Base-by-base conservation (phyloP, 1,140 invertebrate species). In the Laupala kohalensis region DNA sequence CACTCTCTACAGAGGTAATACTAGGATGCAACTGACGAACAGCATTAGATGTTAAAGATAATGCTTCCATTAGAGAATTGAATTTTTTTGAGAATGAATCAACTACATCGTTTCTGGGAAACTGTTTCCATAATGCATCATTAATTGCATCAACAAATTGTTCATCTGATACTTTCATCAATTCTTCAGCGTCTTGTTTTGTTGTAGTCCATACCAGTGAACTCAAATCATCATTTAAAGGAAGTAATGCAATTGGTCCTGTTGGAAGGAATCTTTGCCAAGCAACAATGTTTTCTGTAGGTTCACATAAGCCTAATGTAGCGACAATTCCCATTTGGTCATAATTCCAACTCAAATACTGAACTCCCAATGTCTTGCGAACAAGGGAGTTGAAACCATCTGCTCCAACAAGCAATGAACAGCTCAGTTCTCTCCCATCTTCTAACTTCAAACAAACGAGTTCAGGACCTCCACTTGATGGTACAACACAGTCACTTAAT, bases 241-340 rank as follows among this genome's bases (percentile, higher is more conserved):
- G 97, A 53, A 99, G 81, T 30, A 98, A 78, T 19, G 96, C 97
- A 29, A 99, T 86, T 0, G 95, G 94, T 4, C 96, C 96, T 24
- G 85, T 90, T 3, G 94, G 91, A 71, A 97, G 80, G 82, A 98
- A 99, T 73, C 95, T 86, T 80, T 99, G 97, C 95, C 96, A 99
- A 0, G 96, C 97, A 30, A 93, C 91, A 53, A 85, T 84, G 80
- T 97, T 96, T 72, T 89, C 86, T 25, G 79, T 83, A 63, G 84
- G 82, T 89, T 93, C 89, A 25, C 85, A 85, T 72, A 97, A 80
- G 73, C 92, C 80, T 24, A 98, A 79, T 0, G 95, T 97, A 6
- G 94, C 94, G 15, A 98, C 96, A 53, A 98, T 84, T 25, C 90
- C 95, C 84, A 88, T 90, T 78, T 98, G 93, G 72, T 94, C 84